Percentiles rank a stretch among this genome's conserved stretches.
phyloP scores from a whole-genome alignment of 2,888 invertebrate species.

The Rutpela maculata region DNA sequence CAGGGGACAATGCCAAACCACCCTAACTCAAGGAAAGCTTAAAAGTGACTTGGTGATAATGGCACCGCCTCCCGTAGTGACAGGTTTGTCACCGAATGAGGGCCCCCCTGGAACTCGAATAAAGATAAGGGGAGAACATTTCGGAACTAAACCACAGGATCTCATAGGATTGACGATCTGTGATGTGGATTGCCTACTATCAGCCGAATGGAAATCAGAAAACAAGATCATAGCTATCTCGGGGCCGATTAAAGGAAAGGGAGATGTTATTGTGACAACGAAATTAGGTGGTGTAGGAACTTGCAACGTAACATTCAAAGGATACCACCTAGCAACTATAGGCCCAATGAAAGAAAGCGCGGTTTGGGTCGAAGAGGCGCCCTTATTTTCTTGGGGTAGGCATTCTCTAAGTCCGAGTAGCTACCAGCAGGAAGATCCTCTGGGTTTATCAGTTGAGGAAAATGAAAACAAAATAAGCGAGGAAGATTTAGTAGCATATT shows the following conservation, averaged over 20 bases:
- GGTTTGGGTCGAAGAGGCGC: conserved; percentile 98
- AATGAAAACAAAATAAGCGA: conserved; percentile 94
- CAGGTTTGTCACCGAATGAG: conserved; percentile 98
- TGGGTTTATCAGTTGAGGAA: conserved; percentile 94
- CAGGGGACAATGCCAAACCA: not conserved
- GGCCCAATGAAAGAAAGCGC: conserved; percentile 98
- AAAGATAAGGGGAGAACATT: conserved; percentile 95
- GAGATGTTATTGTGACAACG: conserved; percentile 94
- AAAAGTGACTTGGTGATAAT: conserved; percentile 68
- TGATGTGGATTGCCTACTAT: conserved; percentile 94
- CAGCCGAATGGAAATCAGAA: conserved; percentile 98
- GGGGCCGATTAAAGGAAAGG: conserved; percentile 92
- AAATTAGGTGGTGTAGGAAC: conserved; percentile 90
- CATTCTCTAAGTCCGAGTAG: conserved; percentile 90
- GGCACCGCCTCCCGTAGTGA: conserved; percentile 91
- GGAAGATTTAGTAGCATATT: conserved; percentile 90
- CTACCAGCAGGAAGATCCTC: conserved; percentile 92
- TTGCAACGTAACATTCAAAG: conserved; percentile 92
- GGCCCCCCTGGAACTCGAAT: conserved; percentile 97
- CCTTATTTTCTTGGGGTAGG: conserved; percentile 89
- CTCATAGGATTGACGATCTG: conserved; percentile 94
- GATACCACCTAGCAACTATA: conserved; percentile 73
- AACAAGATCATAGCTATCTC: conserved; percentile 98
- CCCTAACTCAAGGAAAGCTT: not conserved
- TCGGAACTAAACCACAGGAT: conserved; percentile 91